Evolutionary conservation across 1,140 invertebrate species (phyloP), one percentile per base, ranked within the genome.

Genomic region (Steinernema khuongi): DNA sequence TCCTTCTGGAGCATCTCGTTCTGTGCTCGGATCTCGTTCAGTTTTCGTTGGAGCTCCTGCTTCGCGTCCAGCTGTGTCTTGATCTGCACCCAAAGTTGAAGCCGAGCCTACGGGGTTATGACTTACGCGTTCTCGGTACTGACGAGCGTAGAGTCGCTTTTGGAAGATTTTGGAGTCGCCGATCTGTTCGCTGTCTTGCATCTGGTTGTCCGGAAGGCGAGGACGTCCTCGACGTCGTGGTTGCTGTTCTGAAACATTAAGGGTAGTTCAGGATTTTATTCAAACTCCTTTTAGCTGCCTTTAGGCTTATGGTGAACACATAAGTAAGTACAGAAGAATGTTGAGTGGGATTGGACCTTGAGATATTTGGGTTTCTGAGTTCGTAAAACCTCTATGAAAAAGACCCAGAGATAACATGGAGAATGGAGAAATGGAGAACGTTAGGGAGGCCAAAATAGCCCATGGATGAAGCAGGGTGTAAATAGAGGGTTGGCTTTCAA

Each of bases 141-240:
- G 7, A 22, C 50, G 50, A 4, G 50, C 50, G 19, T 60, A 60
- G 7, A 60, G 11, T 4, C 50, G 50, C 50, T 60, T 60, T 22
- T 60, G 50, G 19, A 60, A 60, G 22, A 60, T 60, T 60, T 60
- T 60, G 2, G 50, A 60, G 22, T 60, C 50, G 50, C 50, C 50
- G 22, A n/a, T 60, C 26, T 22, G 7, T 14, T 60, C 50, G 11
- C 11, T 22, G 26, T 22, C 50, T 7, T 14, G 19, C 14, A 60
- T 22, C 14, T 60, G 22, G 50, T 4, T 60, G 50, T 60, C 50
- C 7, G 50, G 50, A 26, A 60, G 50, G 4, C 50, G 50, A 7
- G 50, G 50, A 17, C 50, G 50, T n/a, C 50, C 50, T 7, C 50
- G 50, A 26, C 50, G 50, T 4, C 50, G 50, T 4, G 50, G 36